Percentiles rank a stretch among this genome's conserved stretches.
Evolutionary conservation across 2,888 invertebrate species (phyloP).

Genomic region (Oscheius sp.): DNA sequence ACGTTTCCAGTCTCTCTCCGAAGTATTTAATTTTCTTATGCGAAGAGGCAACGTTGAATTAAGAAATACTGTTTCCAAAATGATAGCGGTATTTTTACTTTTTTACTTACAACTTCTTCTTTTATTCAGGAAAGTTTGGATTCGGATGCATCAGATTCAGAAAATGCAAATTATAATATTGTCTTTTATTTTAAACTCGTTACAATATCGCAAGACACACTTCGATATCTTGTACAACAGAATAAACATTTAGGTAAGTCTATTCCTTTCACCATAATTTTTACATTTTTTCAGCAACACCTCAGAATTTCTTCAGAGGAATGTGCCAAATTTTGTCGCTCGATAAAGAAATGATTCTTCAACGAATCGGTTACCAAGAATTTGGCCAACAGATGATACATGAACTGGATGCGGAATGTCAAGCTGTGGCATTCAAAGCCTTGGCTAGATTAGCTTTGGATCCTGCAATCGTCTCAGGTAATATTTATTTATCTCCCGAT

Average conservation of each 20-base stretch:
- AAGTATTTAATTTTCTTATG: slow-evolving; percentile 55
- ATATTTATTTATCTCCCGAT: background rate
- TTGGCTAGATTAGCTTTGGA: slow-evolving; percentile 42
- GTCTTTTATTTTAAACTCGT: slow-evolving; percentile 53
- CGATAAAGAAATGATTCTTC: slow-evolving; percentile 43
- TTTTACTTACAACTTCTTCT: background rate
- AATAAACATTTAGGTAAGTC: slow-evolving; percentile 37
- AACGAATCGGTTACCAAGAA: slow-evolving; percentile 35
- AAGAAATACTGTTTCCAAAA: slow-evolving; percentile 40
- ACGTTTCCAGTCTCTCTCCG: slow-evolving; percentile 49
- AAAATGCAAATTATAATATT: slow-evolving; percentile 38
- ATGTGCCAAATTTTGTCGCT: slow-evolving; percentile 44
- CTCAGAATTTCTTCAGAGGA: slow-evolving; percentile 49
- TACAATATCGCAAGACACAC: slow-evolving; percentile 46
- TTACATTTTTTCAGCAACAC: slow-evolving; percentile 42
- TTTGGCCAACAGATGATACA: slow-evolving; percentile 42
- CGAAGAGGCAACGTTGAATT: slow-evolving; percentile 45
- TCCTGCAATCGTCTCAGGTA: slow-evolving; percentile 7
- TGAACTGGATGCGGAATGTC: slow-evolving; percentile 42
- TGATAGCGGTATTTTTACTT: slow-evolving; percentile 40
- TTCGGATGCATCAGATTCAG: background rate
- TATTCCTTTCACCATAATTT: background rate
- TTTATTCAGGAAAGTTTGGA: slow-evolving; percentile 43
- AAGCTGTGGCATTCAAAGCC: slow-evolving; percentile 42
- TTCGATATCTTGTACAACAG: slow-evolving; percentile 40